A percentile compares a stretch with the other conserved stretches of the same genome.
Conservation (phyloP, 2,888 invertebrate species). For the Drosophila formosana region DNA sequence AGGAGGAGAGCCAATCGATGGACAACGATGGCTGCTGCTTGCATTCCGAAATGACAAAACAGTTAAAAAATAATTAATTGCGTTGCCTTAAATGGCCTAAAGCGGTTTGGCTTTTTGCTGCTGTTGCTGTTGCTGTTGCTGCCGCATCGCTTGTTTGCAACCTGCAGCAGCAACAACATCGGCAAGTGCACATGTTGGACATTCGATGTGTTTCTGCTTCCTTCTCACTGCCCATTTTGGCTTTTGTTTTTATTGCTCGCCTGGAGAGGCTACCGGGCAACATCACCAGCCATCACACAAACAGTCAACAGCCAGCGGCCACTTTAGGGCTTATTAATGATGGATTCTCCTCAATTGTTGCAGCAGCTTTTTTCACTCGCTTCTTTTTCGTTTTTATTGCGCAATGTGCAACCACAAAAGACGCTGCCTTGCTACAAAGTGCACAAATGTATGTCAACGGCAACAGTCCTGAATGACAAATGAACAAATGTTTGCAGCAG, state of each 20-base stretch:
- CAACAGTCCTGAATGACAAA: constrained; percentile 83
- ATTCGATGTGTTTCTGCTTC: constrained; percentile 71
- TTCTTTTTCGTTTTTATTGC: constrained; percentile 63
- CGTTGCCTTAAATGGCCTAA: constrained; percentile 85
- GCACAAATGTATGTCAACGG: constrained; percentile 84
- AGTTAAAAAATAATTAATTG: constrained; percentile 86
- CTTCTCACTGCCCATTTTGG: constrained; percentile 81
- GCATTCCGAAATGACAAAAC: constrained; percentile 85
- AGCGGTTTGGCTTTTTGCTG: constrained; percentile 75
- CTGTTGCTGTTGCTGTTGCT: constrained; percentile 48
- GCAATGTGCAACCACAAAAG: constrained; percentile 60
- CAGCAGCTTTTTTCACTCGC: constrained; percentile 21
- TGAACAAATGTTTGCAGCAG: constrained; percentile 77
- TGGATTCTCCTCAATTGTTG: constrained; percentile 81
- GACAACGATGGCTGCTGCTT: constrained; percentile 75
- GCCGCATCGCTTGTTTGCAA: constrained; percentile 68
- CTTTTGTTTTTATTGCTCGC: constrained; percentile 78
- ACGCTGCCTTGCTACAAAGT: constrained; percentile 63
- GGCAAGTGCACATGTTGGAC: constrained; percentile 66
- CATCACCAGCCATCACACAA: constrained; percentile 48
- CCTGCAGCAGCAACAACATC: constrained; percentile 51
- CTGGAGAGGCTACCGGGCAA: constrained; percentile 53
- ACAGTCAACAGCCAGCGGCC: constrained; percentile 61
- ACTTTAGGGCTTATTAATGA: constrained; percentile 83
- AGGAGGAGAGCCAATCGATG: constrained; percentile 65